Evolutionary conservation across 64 coral and sea anemone genomes (phyloP), one percentile per base, ranked within the genome.

Genomic region (Montipora foliosa): DNA sequence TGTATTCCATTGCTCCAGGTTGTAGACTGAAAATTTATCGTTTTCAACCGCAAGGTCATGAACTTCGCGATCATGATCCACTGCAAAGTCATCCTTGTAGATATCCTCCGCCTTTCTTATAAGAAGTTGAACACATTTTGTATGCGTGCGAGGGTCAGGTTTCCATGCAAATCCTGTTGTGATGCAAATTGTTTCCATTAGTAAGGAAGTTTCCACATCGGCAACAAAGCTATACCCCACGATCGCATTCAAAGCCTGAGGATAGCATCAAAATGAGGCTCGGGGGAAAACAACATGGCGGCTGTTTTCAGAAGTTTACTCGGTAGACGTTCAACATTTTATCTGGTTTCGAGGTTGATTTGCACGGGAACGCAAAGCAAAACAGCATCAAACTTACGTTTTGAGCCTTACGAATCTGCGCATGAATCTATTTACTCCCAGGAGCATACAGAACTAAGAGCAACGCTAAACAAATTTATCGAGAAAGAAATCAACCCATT

Each of bases 401-500:
- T 80, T 4, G 93, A 94, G 73, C 87, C 93, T 14, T 94, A 94
- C 58, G 67, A 94, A 5, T 47, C 73, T 25, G 55, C 17, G 16
- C 93, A 90, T 12, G 93, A 94, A 51, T 83, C 93, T 13, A 94
- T 94, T 47, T 94, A 79, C 49, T 90, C 78, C 5, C 77, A 77
- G 19, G 93, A 94, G 47, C 93, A 94, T 61, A 77, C 79, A 58
- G 87, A 94, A 58, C 83, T 94, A 14, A 48, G 93, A 77, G 67
- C 70, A 77, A 66, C 77, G 22, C 89, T 94, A 19, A 75, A 80
- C 17, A 94, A 90, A 48, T 90, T 94, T 17, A 94, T 94, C 79
- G 87, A 94, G 24, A 94, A 94, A 84, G 93, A 94, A 90, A 94
- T 94, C 15, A 94, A 94, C 93, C 93, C 93, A 44, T 94, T 76